Conservation (phyloP, 2,888 invertebrate species). For the Brenthis hecate region DNA sequence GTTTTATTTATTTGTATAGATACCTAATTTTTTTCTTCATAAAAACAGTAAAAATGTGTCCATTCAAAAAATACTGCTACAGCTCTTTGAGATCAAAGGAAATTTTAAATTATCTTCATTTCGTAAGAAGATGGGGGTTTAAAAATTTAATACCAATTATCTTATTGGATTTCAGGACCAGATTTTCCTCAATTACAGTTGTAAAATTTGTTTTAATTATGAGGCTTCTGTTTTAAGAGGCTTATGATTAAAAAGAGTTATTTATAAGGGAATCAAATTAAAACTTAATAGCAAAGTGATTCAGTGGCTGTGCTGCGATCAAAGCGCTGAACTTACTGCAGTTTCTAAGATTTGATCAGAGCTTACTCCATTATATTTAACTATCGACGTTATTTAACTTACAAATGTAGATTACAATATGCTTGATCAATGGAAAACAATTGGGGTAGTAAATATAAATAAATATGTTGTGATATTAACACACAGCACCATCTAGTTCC, state of each 20-base stretch:
- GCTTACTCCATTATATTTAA: no score
- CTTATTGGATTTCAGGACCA: constrained; percentile 17
- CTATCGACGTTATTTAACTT: no score
- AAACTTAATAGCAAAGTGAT: no score
- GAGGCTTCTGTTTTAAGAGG: constrained; percentile 3
- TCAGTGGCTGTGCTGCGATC: no score
- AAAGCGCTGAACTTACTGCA: no score
- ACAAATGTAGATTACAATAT: no score
- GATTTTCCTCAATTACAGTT: constrained; percentile 29
- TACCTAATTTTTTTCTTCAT: not conserved
- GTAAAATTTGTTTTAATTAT: constrained; percentile 25
- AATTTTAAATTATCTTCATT: constrained; percentile 21
- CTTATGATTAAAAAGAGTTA: not conserved
- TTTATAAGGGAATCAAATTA: not conserved
- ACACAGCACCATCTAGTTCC: no score
- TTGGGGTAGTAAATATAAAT: no score
- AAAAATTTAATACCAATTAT: constrained; percentile 24
- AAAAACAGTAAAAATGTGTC: constrained; percentile 1
- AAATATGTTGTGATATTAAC: no score
- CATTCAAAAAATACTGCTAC: not conserved
- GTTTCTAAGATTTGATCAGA: no score
- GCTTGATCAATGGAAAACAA: no score
- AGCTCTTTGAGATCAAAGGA: constrained; percentile 14
- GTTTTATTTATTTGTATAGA: no score
- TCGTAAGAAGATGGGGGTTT: constrained; percentile 17